Conservation (phyloP, 2,888 invertebrate genomes). For the Tetragonula carbonaria region DNA sequence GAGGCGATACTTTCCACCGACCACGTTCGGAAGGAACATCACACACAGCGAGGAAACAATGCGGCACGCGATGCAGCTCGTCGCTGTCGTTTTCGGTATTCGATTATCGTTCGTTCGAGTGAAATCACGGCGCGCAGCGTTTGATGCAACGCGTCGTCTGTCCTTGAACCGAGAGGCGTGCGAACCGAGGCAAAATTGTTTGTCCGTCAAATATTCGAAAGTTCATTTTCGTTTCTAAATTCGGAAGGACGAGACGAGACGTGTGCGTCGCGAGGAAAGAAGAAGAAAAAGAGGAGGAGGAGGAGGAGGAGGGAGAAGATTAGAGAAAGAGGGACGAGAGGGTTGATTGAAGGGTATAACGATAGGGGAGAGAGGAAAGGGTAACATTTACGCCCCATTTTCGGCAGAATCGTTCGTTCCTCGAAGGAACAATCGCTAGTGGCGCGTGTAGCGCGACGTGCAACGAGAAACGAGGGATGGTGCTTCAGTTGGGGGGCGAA, state of each 20-base stretch:
- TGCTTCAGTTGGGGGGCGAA: slow-evolving; percentile 58
- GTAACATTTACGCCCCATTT: slow-evolving; percentile 54
- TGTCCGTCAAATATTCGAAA: background rate
- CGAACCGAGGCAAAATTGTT: no score
- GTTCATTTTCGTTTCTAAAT: slow-evolving; percentile 18
- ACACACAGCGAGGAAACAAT: no score
- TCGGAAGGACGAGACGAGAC: background rate
- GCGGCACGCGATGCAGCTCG: no score
- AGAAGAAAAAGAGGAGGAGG: no score
- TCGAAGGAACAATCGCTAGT: slow-evolving; percentile 62
- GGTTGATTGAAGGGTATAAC: slow-evolving; percentile 7
- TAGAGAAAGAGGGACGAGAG: slow-evolving; percentile 12
- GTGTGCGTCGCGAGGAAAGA: background rate
- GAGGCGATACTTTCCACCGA: no score
- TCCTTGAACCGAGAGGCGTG: no score
- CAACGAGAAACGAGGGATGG: slow-evolving; percentile 52
- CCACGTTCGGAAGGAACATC: no score
- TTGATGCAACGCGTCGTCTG: no score
- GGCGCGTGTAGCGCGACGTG: slow-evolving; percentile 52
- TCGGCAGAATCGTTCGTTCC: slow-evolving; percentile 53
- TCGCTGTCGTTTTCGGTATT: no score
- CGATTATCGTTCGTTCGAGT: no score
- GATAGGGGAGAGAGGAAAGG: background rate
- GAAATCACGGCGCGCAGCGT: no score
- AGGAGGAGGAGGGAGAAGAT: background rate